Percentiles rank a stretch among this genome's conserved stretches.
These are phyloP conservation scores for Microchirus variegatus DNA, from an alignment of 2,797 vertebrate genomes.

Conservation along the genomic window DNA sequence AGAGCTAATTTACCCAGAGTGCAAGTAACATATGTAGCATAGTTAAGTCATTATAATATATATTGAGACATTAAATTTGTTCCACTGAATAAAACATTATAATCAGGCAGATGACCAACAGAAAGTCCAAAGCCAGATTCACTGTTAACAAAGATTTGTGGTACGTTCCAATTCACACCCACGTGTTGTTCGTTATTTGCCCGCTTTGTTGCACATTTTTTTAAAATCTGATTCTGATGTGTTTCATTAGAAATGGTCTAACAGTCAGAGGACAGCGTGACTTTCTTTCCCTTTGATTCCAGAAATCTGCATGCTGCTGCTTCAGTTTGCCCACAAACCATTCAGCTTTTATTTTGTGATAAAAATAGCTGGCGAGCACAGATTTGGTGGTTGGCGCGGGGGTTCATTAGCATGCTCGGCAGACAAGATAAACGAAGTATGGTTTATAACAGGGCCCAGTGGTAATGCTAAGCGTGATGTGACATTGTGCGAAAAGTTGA, in stretches of 20 bases:
- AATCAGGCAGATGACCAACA: not conserved
- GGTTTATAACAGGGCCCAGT: conserved; percentile 36
- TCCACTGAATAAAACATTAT: not conserved
- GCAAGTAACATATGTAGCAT: not conserved
- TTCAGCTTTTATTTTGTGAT: conserved; percentile 20
- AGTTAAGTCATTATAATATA: not conserved
- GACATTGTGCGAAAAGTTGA: conserved; percentile 26
- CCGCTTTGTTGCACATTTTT: not conserved
- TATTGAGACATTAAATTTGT: not conserved
- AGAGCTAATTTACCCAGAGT: not conserved
- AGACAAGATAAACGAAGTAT: conserved; percentile 37
- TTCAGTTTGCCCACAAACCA: conserved; percentile 5
- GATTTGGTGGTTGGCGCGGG: conserved; percentile 10
- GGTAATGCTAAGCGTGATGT: conserved; percentile 40
- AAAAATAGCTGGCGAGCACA: conserved; percentile 32
- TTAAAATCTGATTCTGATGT: not conserved
- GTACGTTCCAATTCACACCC: not conserved
- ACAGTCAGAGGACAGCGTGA: not conserved
- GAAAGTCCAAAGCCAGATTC: conserved; percentile 4
- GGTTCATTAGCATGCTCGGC: conserved; percentile 32
- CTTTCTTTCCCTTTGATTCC: not conserved
- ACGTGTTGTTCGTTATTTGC: not conserved
- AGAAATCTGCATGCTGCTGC: not conserved
- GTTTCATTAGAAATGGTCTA: not conserved
- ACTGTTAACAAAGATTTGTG: not conserved